phyloP scores from a whole-genome alignment of 2,797 vertebrate genomes.

The Microtus agrestis region DNA sequence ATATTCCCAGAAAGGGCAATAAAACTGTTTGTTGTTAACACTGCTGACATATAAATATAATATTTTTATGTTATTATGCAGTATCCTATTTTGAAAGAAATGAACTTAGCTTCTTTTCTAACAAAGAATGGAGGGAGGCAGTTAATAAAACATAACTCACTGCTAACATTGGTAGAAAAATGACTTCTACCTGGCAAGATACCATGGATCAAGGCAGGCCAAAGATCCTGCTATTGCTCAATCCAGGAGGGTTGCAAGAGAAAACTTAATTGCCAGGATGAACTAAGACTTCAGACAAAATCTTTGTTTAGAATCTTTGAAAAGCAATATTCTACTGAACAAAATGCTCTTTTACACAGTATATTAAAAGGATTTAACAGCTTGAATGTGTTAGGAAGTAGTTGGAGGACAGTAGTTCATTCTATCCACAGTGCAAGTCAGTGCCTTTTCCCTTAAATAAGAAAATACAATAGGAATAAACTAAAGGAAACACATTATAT shows the following conservation, averaged over 20 bases:
- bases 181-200: background rate
- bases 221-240: background rate
- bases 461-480: background rate
- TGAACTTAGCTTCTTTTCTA: background rate
- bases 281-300: background rate
- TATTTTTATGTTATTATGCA: background rate
- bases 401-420: background rate
- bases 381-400: background rate
- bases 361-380: background rate
- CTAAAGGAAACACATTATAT: background rate
- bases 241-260: background rate
- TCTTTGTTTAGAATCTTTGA: background rate
- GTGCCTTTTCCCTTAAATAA: background rate
- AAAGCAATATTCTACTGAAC: background rate
- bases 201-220: background rate
- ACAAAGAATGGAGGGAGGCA: background rate
- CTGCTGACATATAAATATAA: background rate
- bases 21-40: background rate
- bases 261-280: background rate
- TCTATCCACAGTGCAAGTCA: background rate
- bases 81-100: background rate
- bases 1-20: background rate
- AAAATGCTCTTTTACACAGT: constrained; percentile 10
- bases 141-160: background rate
- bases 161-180: constrained; percentile 32